These are phyloP conservation scores for Phalera bucephala DNA, from an alignment of 2,888 invertebrate genomes.

Conservation along the genomic window DNA sequence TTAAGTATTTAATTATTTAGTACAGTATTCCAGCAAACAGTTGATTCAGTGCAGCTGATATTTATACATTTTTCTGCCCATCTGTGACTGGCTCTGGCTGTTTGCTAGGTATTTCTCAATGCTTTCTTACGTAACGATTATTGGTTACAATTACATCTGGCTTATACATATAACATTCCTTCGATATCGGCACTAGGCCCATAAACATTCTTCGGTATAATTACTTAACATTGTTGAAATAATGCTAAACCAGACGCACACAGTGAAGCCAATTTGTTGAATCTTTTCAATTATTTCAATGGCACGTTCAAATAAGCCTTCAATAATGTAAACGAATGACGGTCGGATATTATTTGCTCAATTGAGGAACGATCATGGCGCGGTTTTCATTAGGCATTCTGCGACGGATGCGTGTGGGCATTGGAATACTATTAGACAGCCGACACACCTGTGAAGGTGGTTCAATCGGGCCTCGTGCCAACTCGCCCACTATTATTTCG, in stretches of 20 bases:
- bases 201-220: conserved; percentile 1
- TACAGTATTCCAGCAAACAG: no score
- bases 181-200: not conserved
- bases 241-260: conserved; percentile 1
- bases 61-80: not conserved
- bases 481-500: conserved; percentile 52
- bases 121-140: conserved; percentile 1
- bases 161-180: conserved; percentile 3
- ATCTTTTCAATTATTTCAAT: conserved; percentile 31
- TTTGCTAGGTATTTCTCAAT: not conserved
- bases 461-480: conserved; percentile 54
- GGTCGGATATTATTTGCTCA: conserved; percentile 49
- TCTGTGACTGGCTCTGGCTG: not conserved
- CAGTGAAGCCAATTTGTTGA: conserved; percentile 12
- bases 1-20: no score
- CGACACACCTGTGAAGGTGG: conserved; percentile 65
- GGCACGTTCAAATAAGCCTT: conserved; percentile 29
- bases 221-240: conserved; percentile 4
- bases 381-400: conserved; percentile 40
- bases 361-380: conserved; percentile 50
- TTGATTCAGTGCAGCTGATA: no score
- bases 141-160: not conserved
- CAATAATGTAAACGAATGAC: conserved; percentile 37
- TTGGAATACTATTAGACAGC: conserved; percentile 39
- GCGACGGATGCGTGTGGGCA: conserved; percentile 21